Evolutionary conservation across 2,113 vertebrate genomes (phyloP), one percentile per base, ranked within the genome.

Genomic region (Condylura cristata): DNA sequence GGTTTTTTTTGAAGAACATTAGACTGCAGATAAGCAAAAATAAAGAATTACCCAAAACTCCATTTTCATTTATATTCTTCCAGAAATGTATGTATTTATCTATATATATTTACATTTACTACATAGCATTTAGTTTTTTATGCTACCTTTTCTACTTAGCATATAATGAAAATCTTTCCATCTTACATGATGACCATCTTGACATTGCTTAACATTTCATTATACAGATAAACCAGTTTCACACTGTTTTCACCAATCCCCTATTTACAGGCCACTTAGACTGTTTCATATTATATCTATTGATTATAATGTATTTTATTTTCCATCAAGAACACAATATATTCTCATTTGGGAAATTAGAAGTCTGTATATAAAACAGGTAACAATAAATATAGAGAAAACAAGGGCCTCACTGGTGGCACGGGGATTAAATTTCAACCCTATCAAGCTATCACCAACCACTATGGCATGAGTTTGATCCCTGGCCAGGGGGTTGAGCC

Each of bases 251-350:
- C 20, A 72, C 12, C 63, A 93, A 46, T 11, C 30, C 17, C 56
- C 20, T 61, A 37, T 61, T 61, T 68, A 61, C 13, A 74, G 51
- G 13, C 14, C 20, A 44, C 58, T n/a, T 86, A 56, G 37, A 14
- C 53, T 89, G 8, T 83, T 70, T 94, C 93, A 37, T 78, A 66
- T 91, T n/a, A 76, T 16, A 11, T 83, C n/a, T 85, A 37, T 14
- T 83, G 24, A 60, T 26, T 60, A 51, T 16, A 79, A 14, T 92
- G 39, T 71, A 61, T 65, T 84, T 75, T 61, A 79, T 74, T 90
- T 93, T 90, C 79, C 94, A 26, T 63, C 51, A 94, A 81, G 68
- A 68, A 93, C 48, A 74, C 39, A 86, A 68, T 14, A 93, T 22
- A 81, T 53, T 83, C 48, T 60, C 58, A 74, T 79, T 91, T 63